Evolutionary conservation across 2,113 vertebrate species (phyloP).

Genomic region (Chaetodon trifascialis): DNA sequence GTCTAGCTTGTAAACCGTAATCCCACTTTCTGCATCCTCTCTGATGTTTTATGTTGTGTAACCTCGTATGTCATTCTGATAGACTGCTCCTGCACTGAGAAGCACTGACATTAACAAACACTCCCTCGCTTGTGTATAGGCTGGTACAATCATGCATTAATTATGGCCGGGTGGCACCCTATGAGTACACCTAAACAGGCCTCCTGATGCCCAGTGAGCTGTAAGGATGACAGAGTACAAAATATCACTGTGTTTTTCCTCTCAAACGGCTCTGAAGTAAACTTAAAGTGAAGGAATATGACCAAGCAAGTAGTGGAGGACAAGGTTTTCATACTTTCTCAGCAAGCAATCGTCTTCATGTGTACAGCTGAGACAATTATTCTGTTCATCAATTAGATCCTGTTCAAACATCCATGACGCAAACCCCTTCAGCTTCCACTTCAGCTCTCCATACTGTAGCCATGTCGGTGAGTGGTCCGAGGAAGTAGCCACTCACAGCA

Average conservation of each 20-base stretch:
- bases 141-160: conserved; percentile 37
- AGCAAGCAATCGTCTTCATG: rapidly evolving
- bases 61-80: neutral
- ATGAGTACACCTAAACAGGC: neutral
- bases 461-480: neutral
- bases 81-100: neutral
- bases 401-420: neutral
- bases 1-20: conserved; percentile 14
- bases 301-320: neutral
- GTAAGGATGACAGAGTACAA: neutral
- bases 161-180: conserved; percentile 38
- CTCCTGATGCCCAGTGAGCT: conserved; percentile 9
- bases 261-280: neutral
- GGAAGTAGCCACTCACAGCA: neutral
- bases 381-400: neutral
- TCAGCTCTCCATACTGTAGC: neutral
- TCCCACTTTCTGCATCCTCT: conserved; percentile 7
- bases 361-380: neutral
- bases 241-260: neutral
- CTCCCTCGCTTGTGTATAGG: neutral
- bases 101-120: conserved; percentile 28
- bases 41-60: conserved; percentile 9
- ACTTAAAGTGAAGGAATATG: neutral
- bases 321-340: neutral
- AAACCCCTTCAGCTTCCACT: neutral